Evolutionary conservation across 2,113 vertebrate genomes (phyloP).

Genomic region (Oreocharis arfaki): DNA sequence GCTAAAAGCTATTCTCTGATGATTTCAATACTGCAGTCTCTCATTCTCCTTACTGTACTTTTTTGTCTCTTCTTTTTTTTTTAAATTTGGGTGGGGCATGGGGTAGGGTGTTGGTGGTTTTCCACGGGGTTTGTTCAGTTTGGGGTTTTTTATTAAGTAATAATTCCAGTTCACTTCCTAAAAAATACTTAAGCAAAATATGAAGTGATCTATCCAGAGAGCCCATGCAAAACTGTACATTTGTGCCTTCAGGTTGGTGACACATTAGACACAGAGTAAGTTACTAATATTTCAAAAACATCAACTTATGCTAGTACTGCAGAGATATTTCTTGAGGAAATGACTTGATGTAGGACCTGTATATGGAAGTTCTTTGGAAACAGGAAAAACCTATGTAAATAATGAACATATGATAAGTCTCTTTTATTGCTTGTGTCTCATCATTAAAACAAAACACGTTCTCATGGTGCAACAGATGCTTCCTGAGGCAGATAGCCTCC

Average conservation of each 20-base stretch:
- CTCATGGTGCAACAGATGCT: slow-evolving; percentile 10
- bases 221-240: background rate
- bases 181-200: background rate
- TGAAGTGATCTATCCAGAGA: background rate
- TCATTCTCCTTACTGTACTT: background rate
- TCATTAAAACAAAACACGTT: background rate
- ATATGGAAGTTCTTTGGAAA: background rate
- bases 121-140: background rate
- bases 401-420: background rate
- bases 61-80: background rate
- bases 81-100: too few species aligned
- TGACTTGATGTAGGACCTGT: background rate
- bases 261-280: background rate
- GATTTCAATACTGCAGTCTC: background rate
- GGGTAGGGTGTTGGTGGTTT: background rate
- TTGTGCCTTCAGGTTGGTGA: background rate
- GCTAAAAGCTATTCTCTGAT: background rate
- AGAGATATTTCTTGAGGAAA: background rate
- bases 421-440: background rate
- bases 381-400: background rate
- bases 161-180: background rate
- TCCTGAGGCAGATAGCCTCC: slow-evolving; percentile 9
- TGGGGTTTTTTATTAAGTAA: background rate
- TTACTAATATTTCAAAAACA: background rate
- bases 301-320: background rate